A percentile compares a stretch with the other conserved stretches of the same genome.
phyloP scores from a whole-genome alignment of 2,888 invertebrate species.

The Orchesellides sinensis region DNA sequence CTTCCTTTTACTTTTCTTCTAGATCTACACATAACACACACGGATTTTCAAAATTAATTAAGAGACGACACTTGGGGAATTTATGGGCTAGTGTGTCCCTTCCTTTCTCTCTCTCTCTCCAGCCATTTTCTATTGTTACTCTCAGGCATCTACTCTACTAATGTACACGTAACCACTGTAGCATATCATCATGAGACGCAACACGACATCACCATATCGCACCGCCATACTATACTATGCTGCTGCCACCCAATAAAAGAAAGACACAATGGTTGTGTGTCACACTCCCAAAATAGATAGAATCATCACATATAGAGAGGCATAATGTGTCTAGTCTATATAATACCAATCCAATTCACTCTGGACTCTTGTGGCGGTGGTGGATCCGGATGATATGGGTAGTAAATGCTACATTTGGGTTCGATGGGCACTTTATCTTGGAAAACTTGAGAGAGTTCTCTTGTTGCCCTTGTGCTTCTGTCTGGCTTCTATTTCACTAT shows the following conservation, averaged over 20 bases:
- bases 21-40: background rate
- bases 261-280: background rate
- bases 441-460: background rate
- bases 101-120: slow-evolving; percentile 5
- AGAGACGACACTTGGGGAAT: slow-evolving; percentile 49
- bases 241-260: background rate
- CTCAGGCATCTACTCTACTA: background rate
- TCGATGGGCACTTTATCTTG: slow-evolving; percentile 28
- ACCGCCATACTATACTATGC: too few relatives aligned
- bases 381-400: background rate
- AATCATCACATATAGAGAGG: too few relatives aligned
- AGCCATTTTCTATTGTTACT: background rate
- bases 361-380: too few relatives aligned
- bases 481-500: slow-evolving; percentile 12
- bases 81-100: slow-evolving; percentile 58
- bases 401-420: slow-evolving; percentile 31
- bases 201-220: slow-evolving; percentile 28
- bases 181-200: slow-evolving; percentile 12
- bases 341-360: too few relatives aligned
- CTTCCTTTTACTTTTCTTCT: slow-evolving; percentile 8
- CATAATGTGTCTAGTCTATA: too few relatives aligned
- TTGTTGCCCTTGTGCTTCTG: background rate
- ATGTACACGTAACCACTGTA: background rate
- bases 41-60: slow-evolving; percentile 61
- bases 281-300: background rate